Percentiles rank a stretch among this genome's conserved stretches.
These are phyloP conservation scores for Taurulus bubalis DNA, from an alignment of 2,113 vertebrate species.

Conservation along the genomic window DNA sequence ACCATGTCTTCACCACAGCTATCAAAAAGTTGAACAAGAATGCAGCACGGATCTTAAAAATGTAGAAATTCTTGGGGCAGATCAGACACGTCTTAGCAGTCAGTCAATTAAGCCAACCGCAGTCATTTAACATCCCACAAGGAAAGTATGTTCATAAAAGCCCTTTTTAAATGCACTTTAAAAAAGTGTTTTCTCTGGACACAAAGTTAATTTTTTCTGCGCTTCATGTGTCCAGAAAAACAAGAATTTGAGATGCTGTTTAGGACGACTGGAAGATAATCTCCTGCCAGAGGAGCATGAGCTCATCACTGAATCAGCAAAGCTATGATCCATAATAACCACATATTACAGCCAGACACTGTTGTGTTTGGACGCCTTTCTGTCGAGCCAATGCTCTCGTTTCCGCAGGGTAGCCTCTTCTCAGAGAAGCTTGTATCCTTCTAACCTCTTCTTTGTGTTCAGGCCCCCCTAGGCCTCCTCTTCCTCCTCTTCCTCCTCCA, in stretches of 20 bases:
- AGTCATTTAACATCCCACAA: conserved; percentile 40
- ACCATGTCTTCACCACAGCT: background rate
- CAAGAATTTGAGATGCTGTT: conserved; percentile 63
- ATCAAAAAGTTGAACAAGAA: background rate
- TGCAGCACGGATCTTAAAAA: background rate
- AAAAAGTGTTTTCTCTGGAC: conserved; percentile 64
- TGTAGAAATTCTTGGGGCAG: conserved; percentile 1
- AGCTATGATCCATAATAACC: conserved; percentile 65
- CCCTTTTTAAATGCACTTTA: conserved; percentile 33
- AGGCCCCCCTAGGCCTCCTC: conserved; percentile 4
- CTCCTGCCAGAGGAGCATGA: conserved; percentile 66
- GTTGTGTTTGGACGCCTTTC: conserved; percentile 70
- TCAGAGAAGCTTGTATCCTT: conserved; percentile 48
- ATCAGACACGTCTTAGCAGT: background rate
- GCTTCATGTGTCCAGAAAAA: conserved; percentile 60
- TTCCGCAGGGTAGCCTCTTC: conserved; percentile 50
- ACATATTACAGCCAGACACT: conserved; percentile 60
- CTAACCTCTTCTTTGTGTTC: conserved; percentile 34
- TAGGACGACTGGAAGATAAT: conserved; percentile 57
- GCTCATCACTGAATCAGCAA: conserved; percentile 74
- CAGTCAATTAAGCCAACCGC: conserved; percentile 10
- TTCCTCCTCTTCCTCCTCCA: conserved; percentile 31
- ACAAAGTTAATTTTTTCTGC: conserved; percentile 34
- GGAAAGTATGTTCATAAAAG: conserved; percentile 44
- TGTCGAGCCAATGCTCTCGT: conserved; percentile 36